Evolutionary conservation across 2,797 vertebrate genomes (phyloP).

Genomic region (Eutrigla gurnardus): DNA sequence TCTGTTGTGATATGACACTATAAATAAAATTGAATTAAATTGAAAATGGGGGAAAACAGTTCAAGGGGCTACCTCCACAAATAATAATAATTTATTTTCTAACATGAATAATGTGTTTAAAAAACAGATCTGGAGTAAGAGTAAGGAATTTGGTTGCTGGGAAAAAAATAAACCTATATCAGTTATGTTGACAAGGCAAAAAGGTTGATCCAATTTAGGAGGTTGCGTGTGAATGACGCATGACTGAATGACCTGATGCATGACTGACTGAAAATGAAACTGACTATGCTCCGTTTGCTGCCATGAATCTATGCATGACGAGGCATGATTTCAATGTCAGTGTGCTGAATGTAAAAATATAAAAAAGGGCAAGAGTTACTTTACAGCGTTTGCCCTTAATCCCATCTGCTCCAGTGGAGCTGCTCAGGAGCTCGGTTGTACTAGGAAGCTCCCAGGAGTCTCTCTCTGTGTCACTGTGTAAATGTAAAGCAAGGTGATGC

Average conservation of each 20-base stretch:
- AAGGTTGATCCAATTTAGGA: background rate
- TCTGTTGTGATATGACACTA: too few relatives aligned
- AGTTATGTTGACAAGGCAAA: background rate
- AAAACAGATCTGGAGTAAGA: too few relatives aligned
- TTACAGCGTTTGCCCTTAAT: slow-evolving; percentile 66
- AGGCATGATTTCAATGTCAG: slow-evolving; percentile 32
- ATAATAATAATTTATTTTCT: too few relatives aligned
- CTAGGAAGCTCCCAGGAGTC: slow-evolving; percentile 39
- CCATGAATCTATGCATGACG: slow-evolving; percentile 34
- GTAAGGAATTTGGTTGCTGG: background rate
- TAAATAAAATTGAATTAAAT: too few relatives aligned
- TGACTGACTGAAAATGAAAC: slow-evolving; percentile 11
- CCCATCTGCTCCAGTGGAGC: slow-evolving; percentile 69
- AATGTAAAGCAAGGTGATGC: slow-evolving; percentile 62
- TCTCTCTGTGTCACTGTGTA: slow-evolving; percentile 34
- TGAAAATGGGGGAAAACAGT: too few relatives aligned
- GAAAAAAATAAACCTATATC: background rate
- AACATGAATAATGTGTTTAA: too few relatives aligned
- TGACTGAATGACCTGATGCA: slow-evolving; percentile 12
- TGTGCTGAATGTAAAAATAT: slow-evolving; percentile 44
- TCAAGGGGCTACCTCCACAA: too few relatives aligned
- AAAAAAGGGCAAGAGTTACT: slow-evolving; percentile 48
- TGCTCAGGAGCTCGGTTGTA: slow-evolving; percentile 51
- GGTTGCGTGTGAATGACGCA: background rate
- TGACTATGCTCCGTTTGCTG: slow-evolving; percentile 38